Evolutionary conservation across 1,140 invertebrate species (phyloP), one percentile per base, ranked within the genome.

Genomic region (Battus philenor): DNA sequence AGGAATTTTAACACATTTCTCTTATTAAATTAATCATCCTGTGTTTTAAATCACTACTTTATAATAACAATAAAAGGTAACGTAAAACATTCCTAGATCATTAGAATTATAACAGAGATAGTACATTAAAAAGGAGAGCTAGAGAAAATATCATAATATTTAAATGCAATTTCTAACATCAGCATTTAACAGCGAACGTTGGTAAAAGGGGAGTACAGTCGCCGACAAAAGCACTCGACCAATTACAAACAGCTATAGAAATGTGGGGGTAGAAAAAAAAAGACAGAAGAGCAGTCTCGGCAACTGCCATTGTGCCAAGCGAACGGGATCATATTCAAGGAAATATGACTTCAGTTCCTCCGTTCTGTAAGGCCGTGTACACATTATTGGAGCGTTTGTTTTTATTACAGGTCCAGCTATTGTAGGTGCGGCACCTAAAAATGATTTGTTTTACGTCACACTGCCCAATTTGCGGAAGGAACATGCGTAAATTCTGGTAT

Each of bases 401-500:
- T 36, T 36, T 36, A 36, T 36, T 12, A 20, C 10, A 17, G 33
- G 20, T 17, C 33, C 20, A 36, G 33, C 33, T 9, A 18, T 36
- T 20, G 12, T 29, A 9, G 26, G n/a, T 22, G 12, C 20, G 10
- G 15, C 32, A 36, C 17, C 33, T 36, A 36, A 36, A 36, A 18
- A 11, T 36, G 33, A 36, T 36, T 36, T 36, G 33, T 36, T 36
- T 20, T 36, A n/a, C n/a, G n/a, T n/a, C n/a, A n/a, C n/a, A n/a
- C n/a, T n/a, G n/a, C n/a, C n/a, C n/a, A n/a, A n/a, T n/a, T n/a
- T n/a, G n/a, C n/a, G n/a, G n/a, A n/a, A n/a, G n/a, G n/a, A n/a
- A n/a, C n/a, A n/a, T n/a, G n/a, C n/a, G n/a, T n/a, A n/a, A n/a
- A n/a, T n/a, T n/a, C n/a, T n/a, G n/a, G n/a, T n/a, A n/a, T n/a